These are phyloP conservation scores for Apodemia zela DNA, from an alignment of 2,888 invertebrate genomes.

Conservation along the genomic window DNA sequence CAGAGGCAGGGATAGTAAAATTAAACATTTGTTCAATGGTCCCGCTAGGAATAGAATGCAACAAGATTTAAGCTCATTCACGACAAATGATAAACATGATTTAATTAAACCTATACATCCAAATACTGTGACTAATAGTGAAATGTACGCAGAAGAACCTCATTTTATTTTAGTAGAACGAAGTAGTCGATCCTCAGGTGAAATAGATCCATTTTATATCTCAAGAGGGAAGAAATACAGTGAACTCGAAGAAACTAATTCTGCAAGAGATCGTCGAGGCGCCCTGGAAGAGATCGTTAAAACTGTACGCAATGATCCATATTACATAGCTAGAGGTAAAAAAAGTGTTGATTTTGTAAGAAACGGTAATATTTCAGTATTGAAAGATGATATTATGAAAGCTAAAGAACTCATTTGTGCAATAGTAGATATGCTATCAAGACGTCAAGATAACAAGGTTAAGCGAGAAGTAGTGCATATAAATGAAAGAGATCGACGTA, in stretches of 20 bases:
- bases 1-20: slow-evolving; percentile 48
- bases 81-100: slow-evolving; percentile 23
- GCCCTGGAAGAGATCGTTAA: slow-evolving; percentile 68
- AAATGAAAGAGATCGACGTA: slow-evolving; percentile 60
- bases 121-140: slow-evolving; percentile 55
- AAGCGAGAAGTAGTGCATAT: slow-evolving; percentile 56
- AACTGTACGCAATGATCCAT: slow-evolving; percentile 72
- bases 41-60: slow-evolving; percentile 33
- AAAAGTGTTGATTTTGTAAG: slow-evolving; percentile 44
- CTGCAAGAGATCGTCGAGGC: slow-evolving; percentile 57
- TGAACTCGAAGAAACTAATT: slow-evolving; percentile 44
- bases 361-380: slow-evolving; percentile 37
- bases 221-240: slow-evolving; percentile 61
- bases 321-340: slow-evolving; percentile 77
- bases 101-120: slow-evolving; percentile 41
- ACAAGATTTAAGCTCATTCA: slow-evolving; percentile 21
- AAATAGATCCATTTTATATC: slow-evolving; percentile 66
- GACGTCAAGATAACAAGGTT: slow-evolving; percentile 36
- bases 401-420: slow-evolving; percentile 62
- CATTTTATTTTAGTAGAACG: slow-evolving; percentile 73
- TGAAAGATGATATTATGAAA: slow-evolving; percentile 44
- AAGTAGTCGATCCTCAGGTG: slow-evolving; percentile 61
- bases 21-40: slow-evolving; percentile 46
- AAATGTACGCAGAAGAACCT: slow-evolving; percentile 77
- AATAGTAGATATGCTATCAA: slow-evolving; percentile 48